These are phyloP conservation scores for Watersipora subatra DNA, from an alignment of 1,140 invertebrate genomes.

Conservation along the genomic window DNA sequence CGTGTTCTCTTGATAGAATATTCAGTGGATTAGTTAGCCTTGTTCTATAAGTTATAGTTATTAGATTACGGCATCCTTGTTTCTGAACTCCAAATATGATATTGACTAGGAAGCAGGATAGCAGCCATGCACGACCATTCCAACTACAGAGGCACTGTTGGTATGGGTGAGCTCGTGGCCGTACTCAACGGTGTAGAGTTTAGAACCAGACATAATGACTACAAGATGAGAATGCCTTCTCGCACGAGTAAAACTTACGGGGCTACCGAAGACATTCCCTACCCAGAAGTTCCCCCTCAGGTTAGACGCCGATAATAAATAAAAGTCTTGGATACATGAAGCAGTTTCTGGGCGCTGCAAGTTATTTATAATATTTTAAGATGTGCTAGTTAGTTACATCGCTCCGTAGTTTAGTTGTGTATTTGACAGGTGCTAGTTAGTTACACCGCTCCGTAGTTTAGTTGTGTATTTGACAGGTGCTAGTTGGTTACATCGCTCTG, in stretches of 20 bases:
- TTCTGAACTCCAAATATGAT: no score
- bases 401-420: no score
- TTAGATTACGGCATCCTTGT: not conserved
- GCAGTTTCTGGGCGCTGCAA: no score
- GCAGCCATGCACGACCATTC: conserved; percentile 11
- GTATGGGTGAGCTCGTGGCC: conserved; percentile 22
- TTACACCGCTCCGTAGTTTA: no score
- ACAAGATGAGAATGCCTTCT: conserved; percentile 20
- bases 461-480: no score
- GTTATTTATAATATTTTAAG: no score
- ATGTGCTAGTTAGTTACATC: no score
- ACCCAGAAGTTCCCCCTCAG: conserved; percentile 22
- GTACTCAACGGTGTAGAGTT: conserved; percentile 29
- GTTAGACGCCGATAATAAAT: conserved; percentile 9
- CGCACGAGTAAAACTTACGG: conserved; percentile 11
- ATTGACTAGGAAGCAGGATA: not conserved
- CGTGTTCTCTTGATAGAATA: no score
- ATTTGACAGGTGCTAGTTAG: no score
- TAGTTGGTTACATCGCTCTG: no score
- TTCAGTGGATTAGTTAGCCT: no score
- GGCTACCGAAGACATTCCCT: conserved; percentile 20
- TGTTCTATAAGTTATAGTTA: no score
- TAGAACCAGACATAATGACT: conserved; percentile 31
- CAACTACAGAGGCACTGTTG: conserved; percentile 22
- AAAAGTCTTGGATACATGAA: not conserved